These are phyloP conservation scores for Ypsolopha sequella DNA, from an alignment of 2,888 invertebrate genomes.

Conservation along the genomic window DNA sequence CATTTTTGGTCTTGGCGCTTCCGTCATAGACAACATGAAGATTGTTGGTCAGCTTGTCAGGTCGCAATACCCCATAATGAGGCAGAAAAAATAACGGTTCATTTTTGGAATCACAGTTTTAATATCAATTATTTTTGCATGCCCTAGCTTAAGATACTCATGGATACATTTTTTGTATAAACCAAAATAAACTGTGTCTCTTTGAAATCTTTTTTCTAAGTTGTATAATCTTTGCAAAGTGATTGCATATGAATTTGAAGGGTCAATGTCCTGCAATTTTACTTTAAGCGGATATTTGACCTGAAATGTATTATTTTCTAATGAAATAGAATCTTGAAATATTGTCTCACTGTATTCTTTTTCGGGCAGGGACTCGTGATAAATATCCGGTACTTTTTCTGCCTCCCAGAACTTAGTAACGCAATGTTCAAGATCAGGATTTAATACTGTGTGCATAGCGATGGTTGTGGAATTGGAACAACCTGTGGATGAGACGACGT, in stretches of 20 bases:
- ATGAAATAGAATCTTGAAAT: not conserved
- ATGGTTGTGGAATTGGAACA: not conserved
- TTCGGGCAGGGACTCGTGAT: conserved; percentile 2
- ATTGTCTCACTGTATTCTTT: conserved; percentile 5
- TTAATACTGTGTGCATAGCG: not conserved
- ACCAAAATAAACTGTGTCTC: conserved; percentile 1
- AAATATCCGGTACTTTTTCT: conserved; percentile 6
- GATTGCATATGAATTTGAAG: conserved; percentile 2
- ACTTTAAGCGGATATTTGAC: conserved; percentile 5
- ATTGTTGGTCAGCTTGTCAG: conserved; percentile 2
- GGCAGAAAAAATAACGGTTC: conserved; percentile 4
- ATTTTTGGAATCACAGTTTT: conserved; percentile 4
- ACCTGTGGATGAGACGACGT: conserved; percentile 5
- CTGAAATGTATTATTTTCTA: conserved; percentile 4
- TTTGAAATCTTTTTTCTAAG: conserved; percentile 3
- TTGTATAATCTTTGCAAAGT: not conserved
- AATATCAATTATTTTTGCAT: not conserved
- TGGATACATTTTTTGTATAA: conserved; percentile 6
- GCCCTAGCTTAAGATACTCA: conserved; percentile 3
- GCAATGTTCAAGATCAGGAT: conserved; percentile 5
- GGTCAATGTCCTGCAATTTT: conserved; percentile 4
- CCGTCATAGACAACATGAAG: conserved; percentile 1
- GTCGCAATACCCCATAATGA: conserved; percentile 3
- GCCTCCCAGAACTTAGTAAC: conserved; percentile 7
- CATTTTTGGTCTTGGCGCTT: conserved; percentile 2